Base-by-base conservation (phyloP, 2,797 vertebrate species). In the Diceros bicornis region DNA sequence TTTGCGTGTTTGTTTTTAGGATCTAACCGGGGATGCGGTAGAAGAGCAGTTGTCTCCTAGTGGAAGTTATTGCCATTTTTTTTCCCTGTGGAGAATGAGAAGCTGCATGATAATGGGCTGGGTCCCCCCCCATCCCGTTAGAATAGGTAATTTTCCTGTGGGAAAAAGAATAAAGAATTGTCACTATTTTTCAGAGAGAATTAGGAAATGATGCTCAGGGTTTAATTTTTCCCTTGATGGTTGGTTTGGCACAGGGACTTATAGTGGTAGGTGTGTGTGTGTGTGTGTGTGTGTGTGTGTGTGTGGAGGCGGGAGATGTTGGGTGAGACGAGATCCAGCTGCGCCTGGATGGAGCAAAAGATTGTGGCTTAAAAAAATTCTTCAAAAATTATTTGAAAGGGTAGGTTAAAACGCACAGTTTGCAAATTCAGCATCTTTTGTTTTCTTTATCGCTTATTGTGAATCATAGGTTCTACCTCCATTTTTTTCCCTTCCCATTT, bases 31-130 rank as follows among this genome's bases (percentile, higher is more conserved):
- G 61, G 61, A 47, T 77, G 23, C 16, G 17, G 32, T 68, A 44
- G 74, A 62, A 91, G 50, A 95, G 85, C 75, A 29, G 25, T 75
- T 84, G 90, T 91, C 44, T 50, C 92, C 93, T 84, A 82, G 83
- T 81, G 93, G 50, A 95, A 97, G 96, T 97, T 97, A 92, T 66
- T 96, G 88, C 57, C 37, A 6, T 96, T 96, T 97, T 89, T 64
- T 64, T 27, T 85, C 74, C 52, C 59, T 62, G 0, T 29, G 71
- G 78, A 95, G 79, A 68, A 91, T 12, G 86, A 61, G 85, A 95
- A 79, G n/a, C 84, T 61, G 77, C 81, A 32, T 69, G 50, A 62
- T 86, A 81, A 84, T 34, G 71, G 82, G 14, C 66, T 32, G 16
- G 50, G 50, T 61, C n/a, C 4, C 11, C 20, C 6, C 27, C 55